These are phyloP conservation scores for Fabriciana adippe DNA, from an alignment of 2,888 invertebrate genomes.

Conservation along the genomic window DNA sequence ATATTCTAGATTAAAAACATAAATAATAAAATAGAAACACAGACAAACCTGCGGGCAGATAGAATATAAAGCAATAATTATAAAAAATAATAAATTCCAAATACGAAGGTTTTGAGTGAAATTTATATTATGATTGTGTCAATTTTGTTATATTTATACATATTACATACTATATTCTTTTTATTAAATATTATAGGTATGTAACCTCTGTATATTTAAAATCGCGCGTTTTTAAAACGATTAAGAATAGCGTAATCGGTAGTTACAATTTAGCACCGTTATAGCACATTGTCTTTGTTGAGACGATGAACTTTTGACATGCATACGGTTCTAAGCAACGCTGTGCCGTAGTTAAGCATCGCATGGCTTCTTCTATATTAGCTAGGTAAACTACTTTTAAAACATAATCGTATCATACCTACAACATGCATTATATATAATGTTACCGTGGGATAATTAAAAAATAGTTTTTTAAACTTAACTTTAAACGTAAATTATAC, in stretches of 20 bases:
- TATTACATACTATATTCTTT: too few relatives aligned
- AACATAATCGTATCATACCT: not conserved
- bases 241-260: slow-evolving; percentile 8
- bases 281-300: slow-evolving; percentile 20
- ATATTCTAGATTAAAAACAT: too few relatives aligned
- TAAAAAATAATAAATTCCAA: too few relatives aligned
- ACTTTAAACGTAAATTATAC: too few relatives aligned
- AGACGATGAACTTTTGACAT: slow-evolving; percentile 21
- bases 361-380: slow-evolving; percentile 2
- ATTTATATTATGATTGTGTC: too few relatives aligned
- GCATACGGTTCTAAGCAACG: slow-evolving; percentile 18
- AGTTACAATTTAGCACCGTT: slow-evolving; percentile 18
- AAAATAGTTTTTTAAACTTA: too few relatives aligned
- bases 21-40: too few relatives aligned
- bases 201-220: not conserved
- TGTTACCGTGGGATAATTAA: too few relatives aligned
- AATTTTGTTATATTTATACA: too few relatives aligned
- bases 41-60: too few relatives aligned
- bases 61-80: too few relatives aligned
- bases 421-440: not conserved
- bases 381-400: not conserved
- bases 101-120: too few relatives aligned
- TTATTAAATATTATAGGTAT: not conserved
- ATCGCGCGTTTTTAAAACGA: not conserved
- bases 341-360: slow-evolving; percentile 5